Evolutionary conservation across 2,113 vertebrate species (phyloP), one percentile per base, ranked within the genome.

Genomic region (Clarias magur): DNA sequence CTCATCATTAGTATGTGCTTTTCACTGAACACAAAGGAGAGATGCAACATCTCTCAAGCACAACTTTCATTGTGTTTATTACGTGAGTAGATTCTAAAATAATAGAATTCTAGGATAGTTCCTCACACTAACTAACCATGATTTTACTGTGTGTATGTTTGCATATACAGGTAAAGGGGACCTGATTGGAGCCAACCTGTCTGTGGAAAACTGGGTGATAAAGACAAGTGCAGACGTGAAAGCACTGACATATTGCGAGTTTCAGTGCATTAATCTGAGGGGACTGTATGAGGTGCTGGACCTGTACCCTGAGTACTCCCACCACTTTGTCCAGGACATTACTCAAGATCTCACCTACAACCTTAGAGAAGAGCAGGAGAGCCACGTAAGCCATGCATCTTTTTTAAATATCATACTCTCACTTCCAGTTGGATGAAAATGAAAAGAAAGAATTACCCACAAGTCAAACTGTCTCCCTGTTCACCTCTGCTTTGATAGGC

Each of bases 161-260:
- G 34, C 79, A 12, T 34, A n/a, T 80, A n/a, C 85, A 90, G 89
- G 89, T 86, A 90, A 90, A 87, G 87, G 89, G 7, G 89, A 90
- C 82, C 82, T 90, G 78, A 90, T 90, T 82, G 89, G 89, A 10
- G 89, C 89, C 53, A 90, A 88, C 63, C 54, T 90, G 82, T 88
- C 87, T n/a, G 84, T 90, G 17, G 89, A 81, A 38, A 87, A 88
- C 78, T 85, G 85, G 2, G 89, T 88, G 53, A 88, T 88, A 68
- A 90, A 90, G 87, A 90, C 89, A 4, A 90, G 88, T 17, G 89
- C 89, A 30, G 89, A 90, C 10, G 89, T 90, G 34, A 90, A 90
- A 83, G 85, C 89, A 2, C 89, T 90, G 82, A 90, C 89, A 6
- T 90, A 90, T 82, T 90, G 89, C 5, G 89, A 90, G 63, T 83